Evolutionary conservation across 2,113 vertebrate genomes (phyloP).

Genomic region (Scolopax mira): DNA sequence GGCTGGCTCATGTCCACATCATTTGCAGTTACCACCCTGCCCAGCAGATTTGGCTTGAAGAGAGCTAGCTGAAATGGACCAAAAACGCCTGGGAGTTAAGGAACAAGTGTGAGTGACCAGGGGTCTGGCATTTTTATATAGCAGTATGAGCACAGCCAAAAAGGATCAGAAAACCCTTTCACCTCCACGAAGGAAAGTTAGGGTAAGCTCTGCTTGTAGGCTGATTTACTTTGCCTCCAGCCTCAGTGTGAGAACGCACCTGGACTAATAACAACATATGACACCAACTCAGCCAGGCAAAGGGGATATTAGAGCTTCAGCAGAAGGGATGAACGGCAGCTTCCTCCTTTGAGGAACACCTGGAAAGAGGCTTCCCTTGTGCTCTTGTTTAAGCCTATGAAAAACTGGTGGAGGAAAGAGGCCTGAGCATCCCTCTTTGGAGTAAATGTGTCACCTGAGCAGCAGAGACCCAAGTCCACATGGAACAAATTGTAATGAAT

Average conservation of each 20-base stretch:
- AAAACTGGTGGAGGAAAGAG: neutral
- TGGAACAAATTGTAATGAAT: neutral
- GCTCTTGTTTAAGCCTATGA: neutral
- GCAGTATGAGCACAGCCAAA: neutral
- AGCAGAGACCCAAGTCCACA: neutral
- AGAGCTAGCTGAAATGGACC: neutral
- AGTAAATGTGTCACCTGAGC: neutral
- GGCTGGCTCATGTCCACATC: neutral
- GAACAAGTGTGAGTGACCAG: neutral
- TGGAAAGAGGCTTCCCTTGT: neutral
- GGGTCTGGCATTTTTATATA: neutral
- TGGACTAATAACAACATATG: neutral
- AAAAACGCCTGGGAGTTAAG: neutral
- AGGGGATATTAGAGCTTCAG: neutral
- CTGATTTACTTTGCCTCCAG: neutral
- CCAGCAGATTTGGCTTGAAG: neutral
- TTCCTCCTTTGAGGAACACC: neutral
- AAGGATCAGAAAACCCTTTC: neutral
- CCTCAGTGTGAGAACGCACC: neutral
- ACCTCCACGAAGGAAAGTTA: neutral
- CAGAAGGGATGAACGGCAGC: neutral
- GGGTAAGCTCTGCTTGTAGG: neutral
- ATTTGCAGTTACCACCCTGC: neutral
- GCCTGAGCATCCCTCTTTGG: fast-evolving
- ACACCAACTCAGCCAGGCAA: neutral